phyloP scores from a whole-genome alignment of 2,888 invertebrate genomes.

The Macrophya annulata region DNA sequence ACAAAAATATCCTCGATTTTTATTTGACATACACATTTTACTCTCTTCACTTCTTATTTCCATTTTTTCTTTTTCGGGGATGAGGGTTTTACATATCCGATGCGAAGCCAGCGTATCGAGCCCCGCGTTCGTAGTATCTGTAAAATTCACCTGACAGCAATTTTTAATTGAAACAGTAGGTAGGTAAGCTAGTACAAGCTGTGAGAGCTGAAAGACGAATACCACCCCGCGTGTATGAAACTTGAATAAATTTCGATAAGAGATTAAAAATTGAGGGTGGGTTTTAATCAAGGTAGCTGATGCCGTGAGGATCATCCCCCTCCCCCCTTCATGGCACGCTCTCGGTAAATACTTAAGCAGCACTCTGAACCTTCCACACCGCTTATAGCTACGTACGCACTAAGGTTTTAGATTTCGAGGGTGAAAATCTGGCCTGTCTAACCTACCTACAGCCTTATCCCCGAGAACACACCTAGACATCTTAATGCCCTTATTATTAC shows the following conservation, averaged over 20 bases:
- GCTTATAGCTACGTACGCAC: not conserved
- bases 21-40: not conserved
- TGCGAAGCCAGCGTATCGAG: not conserved
- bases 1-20: not conserved
- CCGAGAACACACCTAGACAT: not conserved
- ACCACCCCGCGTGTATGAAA: not conserved
- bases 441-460: not conserved
- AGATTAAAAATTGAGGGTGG: slow-evolving; percentile 30
- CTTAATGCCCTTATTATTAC: slow-evolving; percentile 1
- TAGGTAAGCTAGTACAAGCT: not conserved
- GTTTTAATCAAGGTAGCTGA: slow-evolving; percentile 31
- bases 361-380: not conserved
- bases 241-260: slow-evolving; percentile 42
- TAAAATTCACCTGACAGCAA: slow-evolving; percentile 17
- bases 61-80: not conserved
- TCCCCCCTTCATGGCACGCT: not conserved
- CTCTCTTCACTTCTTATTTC: not conserved
- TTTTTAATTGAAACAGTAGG: slow-evolving; percentile 31
- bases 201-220: not conserved
- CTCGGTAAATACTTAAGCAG: slow-evolving; percentile 27
- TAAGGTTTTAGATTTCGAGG: not conserved
- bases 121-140: not conserved
- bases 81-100: not conserved
- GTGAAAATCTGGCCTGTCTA: not conserved
- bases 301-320: slow-evolving; percentile 10